These are phyloP conservation scores for Xanthia togata DNA, from an alignment of 2,888 invertebrate species.

Conservation along the genomic window DNA sequence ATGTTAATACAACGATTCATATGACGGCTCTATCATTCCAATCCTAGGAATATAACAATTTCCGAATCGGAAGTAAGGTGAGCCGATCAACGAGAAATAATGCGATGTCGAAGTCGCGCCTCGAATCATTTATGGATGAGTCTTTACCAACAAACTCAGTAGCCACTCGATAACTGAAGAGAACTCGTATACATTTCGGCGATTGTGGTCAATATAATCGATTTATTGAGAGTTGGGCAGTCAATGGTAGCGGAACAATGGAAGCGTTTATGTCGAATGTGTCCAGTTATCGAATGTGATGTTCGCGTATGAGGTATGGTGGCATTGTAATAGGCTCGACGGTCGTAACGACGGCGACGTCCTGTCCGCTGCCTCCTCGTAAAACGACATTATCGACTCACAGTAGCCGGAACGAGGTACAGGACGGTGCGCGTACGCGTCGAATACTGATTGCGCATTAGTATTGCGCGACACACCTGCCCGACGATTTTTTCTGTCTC, in stretches of 20 bases:
- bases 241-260: slow-evolving; percentile 84
- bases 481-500: slow-evolving; percentile 88
- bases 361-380: slow-evolving; percentile 89
- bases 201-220: slow-evolving; percentile 70
- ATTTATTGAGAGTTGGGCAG: slow-evolving; percentile 73
- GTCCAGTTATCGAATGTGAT: slow-evolving; percentile 78
- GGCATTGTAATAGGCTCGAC: slow-evolving; percentile 89
- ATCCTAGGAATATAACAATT: slow-evolving; percentile 88
- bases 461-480: slow-evolving; percentile 90
- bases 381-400: slow-evolving; percentile 90
- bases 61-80: slow-evolving; percentile 90
- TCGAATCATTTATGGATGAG: slow-evolving; percentile 87
- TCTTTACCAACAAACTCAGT: slow-evolving; percentile 71
- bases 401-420: slow-evolving; percentile 91
- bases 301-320: slow-evolving; percentile 85
- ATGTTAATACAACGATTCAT: slow-evolving; percentile 81
- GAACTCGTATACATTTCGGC: slow-evolving; percentile 79
- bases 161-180: slow-evolving; percentile 53
- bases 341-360: slow-evolving; percentile 90
- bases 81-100: slow-evolving; percentile 88
- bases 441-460: slow-evolving; percentile 90
- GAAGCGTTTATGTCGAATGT: slow-evolving; percentile 73
- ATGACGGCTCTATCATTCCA: slow-evolving; percentile 82
- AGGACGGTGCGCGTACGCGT: slow-evolving; percentile 88
- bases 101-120: slow-evolving; percentile 87